Evolutionary conservation across 2,113 vertebrate species (phyloP), one percentile per base, ranked within the genome.

Genomic region (Gasterosteus nipponicus): DNA sequence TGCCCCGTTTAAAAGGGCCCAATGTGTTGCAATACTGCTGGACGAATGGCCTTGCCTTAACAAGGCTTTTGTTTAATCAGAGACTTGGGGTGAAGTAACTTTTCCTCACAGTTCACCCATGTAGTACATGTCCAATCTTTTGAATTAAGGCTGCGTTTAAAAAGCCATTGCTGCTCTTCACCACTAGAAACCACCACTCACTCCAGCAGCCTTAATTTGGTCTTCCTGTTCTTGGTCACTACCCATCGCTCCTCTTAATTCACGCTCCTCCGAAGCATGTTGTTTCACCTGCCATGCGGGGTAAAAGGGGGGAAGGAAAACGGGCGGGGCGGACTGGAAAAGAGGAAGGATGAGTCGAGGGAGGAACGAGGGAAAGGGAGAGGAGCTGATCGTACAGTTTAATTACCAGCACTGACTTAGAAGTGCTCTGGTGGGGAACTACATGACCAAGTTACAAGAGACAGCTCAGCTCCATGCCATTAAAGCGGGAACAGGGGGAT

Each of bases 401-500:
- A 94, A 95, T 95, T 94, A 94, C 92, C 92, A 86, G 81, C 53
- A 71, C 91, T 93, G 93, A 90, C 93, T 93, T 94, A 91, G 93
- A 94, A 92, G 90, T 93, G 91, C 91, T 93, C 80, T 89, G 92
- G 92, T 92, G 91, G 88, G 92, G 91, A 94, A 94, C 93, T 93
- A 92, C 90, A 92, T 86, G 81, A 89, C 85, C 88, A 64, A 79
- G 91, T 87, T 92, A 90, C 91, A 91, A 85, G 75, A 93, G 93
- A 94, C 91, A 93, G 91, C 86, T 89, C 88, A 58, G 83, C 92
- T 90, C 82, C 85, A 90, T 93, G 90, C 92, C 88, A 91, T 91
- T 91, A 89, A 85, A 89, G 86, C 22, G 65, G 86, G 83, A 89
- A 84, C 84, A 86, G 81, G 79, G 83, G 89, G 85, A 90, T 71